Evolutionary conservation across 2,113 vertebrate species (phyloP).

Genomic region (Apus apus): DNA sequence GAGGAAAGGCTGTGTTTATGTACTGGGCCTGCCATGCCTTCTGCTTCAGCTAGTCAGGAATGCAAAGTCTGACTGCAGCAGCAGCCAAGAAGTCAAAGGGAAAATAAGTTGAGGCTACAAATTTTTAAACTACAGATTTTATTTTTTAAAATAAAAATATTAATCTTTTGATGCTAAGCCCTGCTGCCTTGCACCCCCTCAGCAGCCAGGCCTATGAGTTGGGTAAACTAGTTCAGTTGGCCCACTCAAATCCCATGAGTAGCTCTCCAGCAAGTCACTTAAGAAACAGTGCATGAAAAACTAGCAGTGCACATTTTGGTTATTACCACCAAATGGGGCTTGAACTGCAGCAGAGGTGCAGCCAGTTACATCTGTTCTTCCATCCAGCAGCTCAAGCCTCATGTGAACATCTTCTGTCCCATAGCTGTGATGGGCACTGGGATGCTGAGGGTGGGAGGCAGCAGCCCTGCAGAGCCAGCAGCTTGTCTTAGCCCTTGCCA

Average conservation of each 20-base stretch:
- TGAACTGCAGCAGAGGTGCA: not conserved
- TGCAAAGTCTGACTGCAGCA: not conserved
- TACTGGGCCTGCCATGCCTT: not conserved
- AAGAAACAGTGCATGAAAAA: not conserved
- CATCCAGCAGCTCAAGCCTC: not conserved
- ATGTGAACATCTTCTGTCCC: not conserved
- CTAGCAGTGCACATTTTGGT: not conserved
- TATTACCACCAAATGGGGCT: not conserved
- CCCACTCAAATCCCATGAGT: not conserved
- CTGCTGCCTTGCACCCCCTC: not conserved
- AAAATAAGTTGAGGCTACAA: not conserved
- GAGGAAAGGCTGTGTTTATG: not conserved
- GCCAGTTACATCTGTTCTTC: not conserved
- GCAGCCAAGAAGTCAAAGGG: not conserved
- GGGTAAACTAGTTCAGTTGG: not conserved
- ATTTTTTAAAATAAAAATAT: too few relatives aligned
- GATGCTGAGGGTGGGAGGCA: not conserved
- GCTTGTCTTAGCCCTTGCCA: not conserved
- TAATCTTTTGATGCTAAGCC: not conserved
- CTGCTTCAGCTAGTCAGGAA: not conserved
- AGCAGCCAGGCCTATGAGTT: not conserved
- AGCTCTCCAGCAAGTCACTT: not conserved
- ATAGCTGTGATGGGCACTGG: accelerated
- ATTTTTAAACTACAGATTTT: not conserved
- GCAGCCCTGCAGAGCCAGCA: not conserved